Evolutionary conservation across 2,888 invertebrate species (phyloP).

Genomic region (Nephrotoma flavescens): DNA sequence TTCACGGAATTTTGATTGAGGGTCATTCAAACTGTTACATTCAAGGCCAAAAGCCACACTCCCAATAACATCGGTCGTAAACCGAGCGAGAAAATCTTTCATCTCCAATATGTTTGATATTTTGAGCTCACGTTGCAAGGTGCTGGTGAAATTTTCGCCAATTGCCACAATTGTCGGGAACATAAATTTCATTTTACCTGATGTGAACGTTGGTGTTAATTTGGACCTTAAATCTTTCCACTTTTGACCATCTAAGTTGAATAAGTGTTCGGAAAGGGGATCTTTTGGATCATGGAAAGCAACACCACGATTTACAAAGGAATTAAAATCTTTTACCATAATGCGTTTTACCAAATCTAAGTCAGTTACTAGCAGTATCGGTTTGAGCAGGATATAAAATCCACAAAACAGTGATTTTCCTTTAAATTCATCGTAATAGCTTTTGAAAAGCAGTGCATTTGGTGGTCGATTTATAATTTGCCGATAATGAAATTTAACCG

Average conservation of each 20-base stretch:
- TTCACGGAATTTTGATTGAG: conserved; percentile 24
- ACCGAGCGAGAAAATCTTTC: conserved; percentile 30
- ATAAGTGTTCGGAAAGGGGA: conserved; percentile 18
- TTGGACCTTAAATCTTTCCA: conserved; percentile 34
- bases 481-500: conserved; percentile 11
- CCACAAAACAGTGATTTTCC: conserved; percentile 9
- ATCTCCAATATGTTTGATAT: conserved; percentile 22
- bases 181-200: conserved; percentile 35
- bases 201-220: conserved; percentile 34
- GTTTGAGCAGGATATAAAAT: conserved; percentile 8
- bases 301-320: conserved; percentile 19
- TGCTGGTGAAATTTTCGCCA: neutral
- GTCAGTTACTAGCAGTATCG: conserved; percentile 16
- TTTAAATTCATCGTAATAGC: conserved; percentile 8
- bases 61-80: conserved; percentile 36
- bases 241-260: conserved; percentile 19
- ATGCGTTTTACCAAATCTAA: conserved; percentile 24
- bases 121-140: conserved; percentile 1
- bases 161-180: conserved; percentile 22
- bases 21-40: conserved; percentile 30
- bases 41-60: conserved; percentile 32
- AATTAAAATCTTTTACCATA: conserved; percentile 19
- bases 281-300: conserved; percentile 17
- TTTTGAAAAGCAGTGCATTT: neutral
- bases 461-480: conserved; percentile 20